phyloP scores from a whole-genome alignment of 2,888 invertebrate genomes.

The Noctua fimbriata region DNA sequence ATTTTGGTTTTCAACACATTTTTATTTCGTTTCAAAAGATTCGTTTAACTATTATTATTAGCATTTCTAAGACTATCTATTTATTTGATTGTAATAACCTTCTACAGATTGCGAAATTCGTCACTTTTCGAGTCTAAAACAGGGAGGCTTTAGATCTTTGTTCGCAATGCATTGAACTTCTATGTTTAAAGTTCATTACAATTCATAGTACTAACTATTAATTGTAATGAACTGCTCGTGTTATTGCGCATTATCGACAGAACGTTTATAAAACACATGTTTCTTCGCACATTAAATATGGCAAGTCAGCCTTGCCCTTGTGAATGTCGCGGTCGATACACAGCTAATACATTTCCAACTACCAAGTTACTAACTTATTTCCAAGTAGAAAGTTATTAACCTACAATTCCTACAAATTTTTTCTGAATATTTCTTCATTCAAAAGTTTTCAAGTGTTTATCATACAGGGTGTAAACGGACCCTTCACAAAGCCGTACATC shows the following conservation, averaged over 20 bases:
- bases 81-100: too few species aligned
- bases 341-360: background rate
- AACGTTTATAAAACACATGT: constrained; percentile 35
- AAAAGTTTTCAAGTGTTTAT: background rate
- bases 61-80: too few species aligned
- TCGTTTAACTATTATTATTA: too few species aligned
- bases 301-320: constrained; percentile 37
- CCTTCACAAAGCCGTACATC: too few species aligned
- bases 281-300: constrained; percentile 40
- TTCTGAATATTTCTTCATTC: background rate
- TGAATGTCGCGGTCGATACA: constrained; percentile 25
- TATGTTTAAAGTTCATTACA: background rate
- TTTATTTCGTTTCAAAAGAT: too few species aligned
- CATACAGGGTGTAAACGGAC: too few species aligned
- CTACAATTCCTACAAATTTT: background rate
- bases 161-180: background rate
- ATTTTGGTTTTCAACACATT: too few species aligned
- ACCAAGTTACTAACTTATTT: background rate
- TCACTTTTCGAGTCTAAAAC: background rate
- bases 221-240: background rate
- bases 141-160: background rate
- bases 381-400: background rate
- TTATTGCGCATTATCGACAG: constrained; percentile 15
- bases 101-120: background rate
- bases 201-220: background rate